Conservation (phyloP, 2,797 vertebrate genomes). For the Novumbra hubbsi region DNA sequence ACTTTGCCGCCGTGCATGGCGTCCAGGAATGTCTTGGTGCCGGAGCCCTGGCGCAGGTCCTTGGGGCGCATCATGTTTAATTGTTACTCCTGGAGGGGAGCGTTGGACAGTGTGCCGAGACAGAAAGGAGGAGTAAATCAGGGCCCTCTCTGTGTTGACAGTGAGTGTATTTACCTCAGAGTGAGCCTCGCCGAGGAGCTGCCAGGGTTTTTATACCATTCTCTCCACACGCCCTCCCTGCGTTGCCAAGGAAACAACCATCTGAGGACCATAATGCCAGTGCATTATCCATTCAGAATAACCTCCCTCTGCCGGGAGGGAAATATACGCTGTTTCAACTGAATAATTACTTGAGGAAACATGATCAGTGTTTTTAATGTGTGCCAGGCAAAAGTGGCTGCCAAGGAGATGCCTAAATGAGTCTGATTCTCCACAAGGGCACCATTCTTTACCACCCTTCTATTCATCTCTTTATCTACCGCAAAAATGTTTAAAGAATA, state of each 20-base stretch:
- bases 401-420: conserved; percentile 24
- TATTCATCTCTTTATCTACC: not conserved
- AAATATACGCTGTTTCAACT: conserved; percentile 71
- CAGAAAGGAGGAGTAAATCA: conserved; percentile 39
- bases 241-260: conserved; percentile 81
- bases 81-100: conserved; percentile 24
- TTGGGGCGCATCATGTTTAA: conserved; percentile 83
- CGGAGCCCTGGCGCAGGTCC: conserved; percentile 87
- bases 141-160: conserved; percentile 47
- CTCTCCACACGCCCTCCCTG: conserved; percentile 73
- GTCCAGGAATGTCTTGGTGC: conserved; percentile 87
- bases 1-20: conserved; percentile 89
- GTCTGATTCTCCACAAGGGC: not conserved
- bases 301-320: conserved; percentile 70
- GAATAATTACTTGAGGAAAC: conserved; percentile 72
- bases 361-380: conserved; percentile 53
- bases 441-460: conserved; percentile 16
- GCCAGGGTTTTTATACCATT: conserved; percentile 78
- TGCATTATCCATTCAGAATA: conserved; percentile 75
- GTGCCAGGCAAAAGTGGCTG: conserved; percentile 27
- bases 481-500: conserved; percentile 14
- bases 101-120: conserved; percentile 29
- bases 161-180: conserved; percentile 60
- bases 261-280: conserved; percentile 77
- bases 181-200: conserved; percentile 69